Evolutionary conservation across 2,888 invertebrate genomes (phyloP).

Genomic region (Tiphia femorata): DNA sequence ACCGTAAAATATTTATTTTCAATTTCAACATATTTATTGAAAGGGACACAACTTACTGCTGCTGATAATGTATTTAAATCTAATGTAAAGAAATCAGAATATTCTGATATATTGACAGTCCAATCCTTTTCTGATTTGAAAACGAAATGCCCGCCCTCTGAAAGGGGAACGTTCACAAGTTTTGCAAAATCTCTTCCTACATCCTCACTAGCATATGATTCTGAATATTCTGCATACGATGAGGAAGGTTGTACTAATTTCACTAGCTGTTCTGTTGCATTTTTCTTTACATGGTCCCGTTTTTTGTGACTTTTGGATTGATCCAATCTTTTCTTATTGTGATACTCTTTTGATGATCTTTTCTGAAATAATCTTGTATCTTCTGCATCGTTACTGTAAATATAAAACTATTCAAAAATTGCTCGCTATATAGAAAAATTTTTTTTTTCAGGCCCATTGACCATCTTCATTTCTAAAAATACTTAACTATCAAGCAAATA

Average conservation of each 20-base stretch:
- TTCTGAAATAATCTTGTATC: too few species aligned
- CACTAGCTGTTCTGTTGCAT: not conserved
- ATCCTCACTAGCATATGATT: slow-evolving; percentile 4
- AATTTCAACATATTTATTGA: slow-evolving; percentile 68
- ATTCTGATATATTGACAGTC: slow-evolving; percentile 62
- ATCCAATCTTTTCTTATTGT: not conserved
- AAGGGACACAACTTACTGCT: slow-evolving; percentile 70
- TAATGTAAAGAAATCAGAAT: slow-evolving; percentile 67
- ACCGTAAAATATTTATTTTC: slow-evolving; percentile 65
- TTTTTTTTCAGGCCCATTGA: too few species aligned
- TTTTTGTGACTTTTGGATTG: too few species aligned
- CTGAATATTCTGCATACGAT: not conserved
- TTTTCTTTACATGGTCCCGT: too few species aligned
- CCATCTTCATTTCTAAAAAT: too few species aligned
- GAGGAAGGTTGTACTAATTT: not conserved
- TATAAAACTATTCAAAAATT: too few species aligned
- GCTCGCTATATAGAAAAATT: too few species aligned
- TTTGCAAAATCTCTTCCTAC: slow-evolving; percentile 60
- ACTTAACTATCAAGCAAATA: too few species aligned
- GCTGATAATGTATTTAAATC: slow-evolving; percentile 66
- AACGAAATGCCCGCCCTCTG: slow-evolving; percentile 65
- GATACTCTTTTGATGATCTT: too few species aligned
- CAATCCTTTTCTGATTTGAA: slow-evolving; percentile 70
- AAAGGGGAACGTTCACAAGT: slow-evolving; percentile 62
- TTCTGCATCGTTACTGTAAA: too few species aligned